Base-by-base conservation (phyloP, 2,113 vertebrate species). In the Anarrhichthys ocellatus region DNA sequence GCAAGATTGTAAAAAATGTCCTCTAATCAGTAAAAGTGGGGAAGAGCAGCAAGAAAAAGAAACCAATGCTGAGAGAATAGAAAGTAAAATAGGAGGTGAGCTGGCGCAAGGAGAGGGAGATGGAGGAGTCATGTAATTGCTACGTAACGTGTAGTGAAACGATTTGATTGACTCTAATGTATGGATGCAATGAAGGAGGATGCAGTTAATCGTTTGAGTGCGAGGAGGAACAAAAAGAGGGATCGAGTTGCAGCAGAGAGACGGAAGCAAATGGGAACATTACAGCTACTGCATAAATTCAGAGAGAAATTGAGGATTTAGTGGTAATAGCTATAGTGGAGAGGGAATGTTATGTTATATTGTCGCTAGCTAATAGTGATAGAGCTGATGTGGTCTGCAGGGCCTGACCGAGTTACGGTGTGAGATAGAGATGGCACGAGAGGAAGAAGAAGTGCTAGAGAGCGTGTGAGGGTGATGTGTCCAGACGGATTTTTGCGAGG, bases 321-420 rank as follows among this genome's bases (percentile, higher is more conserved):
- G 71, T 54, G 58, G 52, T 80, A 40, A 38, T 73, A 75, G 70
- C 59, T 13, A 24, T 13, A 24, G 63, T 59, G 18, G 32, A 77
- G 65, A 32, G 22, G 9, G 44, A 80, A 68, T 50, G 70, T 70
- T 86, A 85, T 78, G 54, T 81, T 77, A 48, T 13, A 58, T 61
- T 44, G 42, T 74, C 81, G 80, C 63, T 59, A 7, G 52, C 61
- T 70, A 75, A 88, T 69, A 70, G 74, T 87, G 81, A 50, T 27
- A 73, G 75, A 73, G 76, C 68, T 67, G 78, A 88, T 88, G 59
- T 74, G 67, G 63, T 85, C 77, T 89, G 61, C 77, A 81, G 80
- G 87, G 68, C 44, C 42, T 10, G 32, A 71, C 58, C 1, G 77
- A 89, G 72, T 77, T 80, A 24, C 42, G 17, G 52, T 65, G 61